Base-by-base conservation (phyloP, 2,113 vertebrate species). In the Proterorhinus semilunaris region DNA sequence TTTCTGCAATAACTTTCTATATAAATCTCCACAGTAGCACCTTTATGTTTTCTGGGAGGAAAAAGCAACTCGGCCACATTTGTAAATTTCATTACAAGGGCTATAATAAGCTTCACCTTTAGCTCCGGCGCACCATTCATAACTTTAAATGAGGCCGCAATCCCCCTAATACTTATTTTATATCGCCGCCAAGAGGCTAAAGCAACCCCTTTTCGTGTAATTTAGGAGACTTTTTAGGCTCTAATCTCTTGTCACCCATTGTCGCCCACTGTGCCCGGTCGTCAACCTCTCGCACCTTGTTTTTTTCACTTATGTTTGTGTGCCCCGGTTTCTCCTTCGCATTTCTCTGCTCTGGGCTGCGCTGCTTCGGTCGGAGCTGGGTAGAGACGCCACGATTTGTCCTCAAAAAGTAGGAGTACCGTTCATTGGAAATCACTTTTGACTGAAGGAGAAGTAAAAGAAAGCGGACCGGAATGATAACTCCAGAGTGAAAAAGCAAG, bases 51-150 rank as follows among this genome's bases (percentile, higher is more conserved):
- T 54, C 52, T 52, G 17, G 1, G 6, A 8, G 50, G 50, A 61
- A 58, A 51, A 43, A 63, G 45, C 62, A 63, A 63, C 62, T 63
- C 48, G 62, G 62, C 44, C 62, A 48, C 44, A 63, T 63, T 63
- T 63, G 44, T 46, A 48, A 21, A 27, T 63, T 63, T 63, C 62
- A 63, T 63, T 63, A 46, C 43, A 16, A 47, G 48, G 45, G 44
- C 62, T 48, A 36, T 65, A 65, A 71, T 16, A 9, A 52, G 17
- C 45, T 52, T 51, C 27, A 48, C 9, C 21, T 58, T 63, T 63
- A 9, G 62, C 62, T 63, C 46, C 44, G n/a, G n/a, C 9, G 46
- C 49, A n/a, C 5, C 6, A 47, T 49, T 57, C 6, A 12, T 47
- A 27, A 68, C 7, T 68, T 57, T 50, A 45, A 63, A 36, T 12